phyloP scores from a whole-genome alignment of 1,140 invertebrate genomes.

The Pogonomyrmex californicus region DNA sequence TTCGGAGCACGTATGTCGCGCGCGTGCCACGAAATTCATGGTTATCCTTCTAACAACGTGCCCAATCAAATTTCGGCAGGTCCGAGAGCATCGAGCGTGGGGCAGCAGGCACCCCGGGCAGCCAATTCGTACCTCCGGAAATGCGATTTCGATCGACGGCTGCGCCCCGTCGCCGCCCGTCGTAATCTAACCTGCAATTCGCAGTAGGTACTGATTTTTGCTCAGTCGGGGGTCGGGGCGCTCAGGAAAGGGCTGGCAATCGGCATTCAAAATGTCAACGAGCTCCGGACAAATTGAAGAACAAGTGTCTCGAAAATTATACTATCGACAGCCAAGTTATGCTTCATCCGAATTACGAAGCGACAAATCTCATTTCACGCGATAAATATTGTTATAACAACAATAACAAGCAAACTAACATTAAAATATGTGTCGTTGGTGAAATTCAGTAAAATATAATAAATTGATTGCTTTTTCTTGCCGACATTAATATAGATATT shows the following conservation, averaged over 20 bases:
- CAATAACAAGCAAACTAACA: not conserved
- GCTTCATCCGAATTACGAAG: not conserved
- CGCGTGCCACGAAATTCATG: constrained; percentile 60
- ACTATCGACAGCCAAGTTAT: constrained; percentile 12
- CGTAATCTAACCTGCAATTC: constrained; percentile 83
- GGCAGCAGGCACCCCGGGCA: constrained; percentile 56
- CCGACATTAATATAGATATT: not conserved
- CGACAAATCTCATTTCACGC: not conserved
- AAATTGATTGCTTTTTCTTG: not conserved
- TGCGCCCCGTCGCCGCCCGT: constrained; percentile 78
- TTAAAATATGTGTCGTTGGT: not conserved
- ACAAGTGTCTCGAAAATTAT: constrained; percentile 45
- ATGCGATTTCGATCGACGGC: constrained; percentile 84
- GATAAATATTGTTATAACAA: not conserved
- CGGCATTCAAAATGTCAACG: constrained; percentile 45
- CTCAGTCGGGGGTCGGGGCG: constrained; percentile 30
- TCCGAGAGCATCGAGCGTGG: constrained; percentile 45
- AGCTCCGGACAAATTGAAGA: constrained; percentile 8
- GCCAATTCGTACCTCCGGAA: constrained; percentile 81
- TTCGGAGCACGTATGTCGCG: constrained; percentile 41
- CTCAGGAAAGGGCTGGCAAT: constrained; percentile 9
- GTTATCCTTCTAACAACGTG: constrained; percentile 73
- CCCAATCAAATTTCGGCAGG: constrained; percentile 67
- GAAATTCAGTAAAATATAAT: not conserved
- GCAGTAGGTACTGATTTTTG: constrained; percentile 72